Conservation (phyloP, 1,140 invertebrate genomes). For the Colletes latitarsis region DNA sequence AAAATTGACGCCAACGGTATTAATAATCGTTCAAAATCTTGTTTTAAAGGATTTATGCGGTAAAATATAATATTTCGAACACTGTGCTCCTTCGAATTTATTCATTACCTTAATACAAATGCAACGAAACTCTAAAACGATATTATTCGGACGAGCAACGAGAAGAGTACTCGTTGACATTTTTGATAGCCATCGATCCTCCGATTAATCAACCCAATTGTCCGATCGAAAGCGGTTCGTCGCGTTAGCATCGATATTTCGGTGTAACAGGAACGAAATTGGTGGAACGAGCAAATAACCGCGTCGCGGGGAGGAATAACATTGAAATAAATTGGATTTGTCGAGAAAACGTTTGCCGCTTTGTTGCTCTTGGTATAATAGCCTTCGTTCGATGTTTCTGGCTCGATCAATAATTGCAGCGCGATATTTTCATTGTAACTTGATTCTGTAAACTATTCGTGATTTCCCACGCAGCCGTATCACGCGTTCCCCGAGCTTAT, state of each 20-base stretch:
- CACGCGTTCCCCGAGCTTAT: background rate
- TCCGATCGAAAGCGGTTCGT: background rate
- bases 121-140: background rate
- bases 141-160: background rate
- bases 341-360: background rate
- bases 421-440: background rate
- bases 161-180: background rate
- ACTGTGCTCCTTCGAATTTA: no score
- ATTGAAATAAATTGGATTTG: background rate
- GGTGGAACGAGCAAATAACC: background rate
- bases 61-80: no score
- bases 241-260: background rate
- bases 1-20: no score
- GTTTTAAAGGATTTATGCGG: no score
- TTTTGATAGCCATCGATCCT: background rate
- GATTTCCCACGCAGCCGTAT: background rate
- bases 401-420: background rate
- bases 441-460: conserved; percentile 5
- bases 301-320: background rate
- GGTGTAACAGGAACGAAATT: background rate
- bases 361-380: background rate
- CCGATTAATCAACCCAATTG: background rate
- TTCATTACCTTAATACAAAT: background rate
- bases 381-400: background rate
- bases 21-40: no score